Evolutionary conservation across 2,113 vertebrate species (phyloP).

Genomic region (Zonotrichia leucophrys): DNA sequence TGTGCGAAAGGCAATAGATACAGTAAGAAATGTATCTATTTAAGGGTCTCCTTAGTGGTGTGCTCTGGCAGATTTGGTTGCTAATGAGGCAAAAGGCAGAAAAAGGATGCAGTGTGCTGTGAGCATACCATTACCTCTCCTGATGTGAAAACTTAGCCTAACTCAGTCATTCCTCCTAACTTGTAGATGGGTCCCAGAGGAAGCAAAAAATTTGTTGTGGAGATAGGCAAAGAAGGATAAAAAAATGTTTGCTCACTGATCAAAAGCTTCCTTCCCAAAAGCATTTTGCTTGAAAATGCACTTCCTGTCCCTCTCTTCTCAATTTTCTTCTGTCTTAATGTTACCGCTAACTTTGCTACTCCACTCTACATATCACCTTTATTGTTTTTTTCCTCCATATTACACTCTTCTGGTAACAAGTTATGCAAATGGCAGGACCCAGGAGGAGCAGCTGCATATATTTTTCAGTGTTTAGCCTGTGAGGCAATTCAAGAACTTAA

Average conservation of each 20-base stretch:
- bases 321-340: not conserved
- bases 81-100: not conserved
- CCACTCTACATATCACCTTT: not conserved
- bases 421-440: not conserved
- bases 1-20: not conserved
- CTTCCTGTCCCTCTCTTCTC: not conserved
- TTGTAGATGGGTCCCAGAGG: not conserved
- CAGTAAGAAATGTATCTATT: fast-evolving
- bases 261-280: not conserved
- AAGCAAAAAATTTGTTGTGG: not conserved
- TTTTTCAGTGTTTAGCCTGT: not conserved
- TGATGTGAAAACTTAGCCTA: not conserved
- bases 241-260: not conserved
- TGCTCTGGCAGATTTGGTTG: not conserved
- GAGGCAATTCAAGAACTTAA: not conserved
- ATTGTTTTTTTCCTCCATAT: not conserved
- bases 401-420: not conserved
- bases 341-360: not conserved
- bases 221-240: not conserved
- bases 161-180: not conserved
- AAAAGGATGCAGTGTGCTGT: not conserved
- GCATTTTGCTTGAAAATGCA: not conserved
- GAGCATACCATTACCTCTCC: not conserved
- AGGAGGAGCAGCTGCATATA: not conserved
- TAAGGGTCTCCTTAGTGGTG: not conserved